These are phyloP conservation scores for Dunckerocampus dactyliophorus DNA, from an alignment of 2,113 vertebrate species.

Conservation along the genomic window DNA sequence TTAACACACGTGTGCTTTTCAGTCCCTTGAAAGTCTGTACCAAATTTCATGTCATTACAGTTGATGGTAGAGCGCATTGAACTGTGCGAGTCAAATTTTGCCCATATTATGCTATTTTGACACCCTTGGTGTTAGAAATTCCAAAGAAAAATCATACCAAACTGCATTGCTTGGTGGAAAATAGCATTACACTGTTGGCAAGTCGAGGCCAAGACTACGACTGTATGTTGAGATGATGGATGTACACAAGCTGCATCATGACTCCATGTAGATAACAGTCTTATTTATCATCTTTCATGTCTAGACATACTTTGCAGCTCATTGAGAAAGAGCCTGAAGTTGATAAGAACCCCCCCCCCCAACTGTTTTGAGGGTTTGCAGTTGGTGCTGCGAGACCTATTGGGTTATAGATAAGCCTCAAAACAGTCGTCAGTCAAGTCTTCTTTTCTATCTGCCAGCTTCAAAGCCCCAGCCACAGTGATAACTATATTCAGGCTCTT, in stretches of 20 bases:
- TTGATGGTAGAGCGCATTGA: no score
- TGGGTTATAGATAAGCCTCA: conserved; percentile 57
- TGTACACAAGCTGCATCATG: conserved; percentile 8
- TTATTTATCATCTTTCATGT: conserved; percentile 50
- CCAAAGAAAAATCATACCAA: no score
- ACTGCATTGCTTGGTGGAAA: no score
- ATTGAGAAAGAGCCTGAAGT: conserved; percentile 33
- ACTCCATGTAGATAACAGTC: conserved; percentile 17
- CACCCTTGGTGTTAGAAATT: no score
- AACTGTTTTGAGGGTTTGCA: conserved; percentile 26
- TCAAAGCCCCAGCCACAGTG: conserved; percentile 47
- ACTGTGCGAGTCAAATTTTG: no score
- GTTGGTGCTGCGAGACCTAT: conserved; percentile 27
- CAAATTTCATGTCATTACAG: no score
- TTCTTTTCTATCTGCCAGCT: conserved; percentile 40
- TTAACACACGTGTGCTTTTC: no score
- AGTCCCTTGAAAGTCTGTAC: no score
- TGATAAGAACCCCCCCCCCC: conserved; percentile 38
- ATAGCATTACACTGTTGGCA: no score
- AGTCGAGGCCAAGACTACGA: no score
- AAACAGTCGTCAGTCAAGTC: conserved; percentile 39
- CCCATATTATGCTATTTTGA: no score
- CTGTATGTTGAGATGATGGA: conserved; percentile 1
- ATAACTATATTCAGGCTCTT: conserved; percentile 57
- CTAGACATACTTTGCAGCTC: conserved; percentile 46